These are phyloP conservation scores for Archilochus colubris DNA, from an alignment of 2,113 vertebrate species.

Conservation along the genomic window DNA sequence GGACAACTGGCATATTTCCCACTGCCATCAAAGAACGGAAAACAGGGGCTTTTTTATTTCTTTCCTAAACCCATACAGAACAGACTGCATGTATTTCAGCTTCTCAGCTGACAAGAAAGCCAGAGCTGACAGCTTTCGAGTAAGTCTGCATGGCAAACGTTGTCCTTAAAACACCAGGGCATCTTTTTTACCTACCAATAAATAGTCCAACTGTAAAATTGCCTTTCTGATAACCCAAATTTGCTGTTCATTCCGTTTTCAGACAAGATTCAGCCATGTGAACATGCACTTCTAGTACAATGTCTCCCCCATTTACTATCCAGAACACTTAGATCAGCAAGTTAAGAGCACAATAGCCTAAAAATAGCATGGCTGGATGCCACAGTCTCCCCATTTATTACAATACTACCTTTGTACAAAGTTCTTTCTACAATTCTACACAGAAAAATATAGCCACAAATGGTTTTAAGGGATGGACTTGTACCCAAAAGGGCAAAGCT, in stretches of 20 bases:
- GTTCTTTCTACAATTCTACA: conserved; percentile 16
- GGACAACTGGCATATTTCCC: conserved; percentile 34
- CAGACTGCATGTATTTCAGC: conserved; percentile 41
- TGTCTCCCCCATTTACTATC: conserved; percentile 18
- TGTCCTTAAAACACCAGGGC: background rate
- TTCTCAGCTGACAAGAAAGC: conserved; percentile 4
- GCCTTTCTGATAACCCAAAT: background rate
- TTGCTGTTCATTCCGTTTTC: background rate
- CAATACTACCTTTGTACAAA: conserved; percentile 40
- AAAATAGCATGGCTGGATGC: conserved; percentile 46
- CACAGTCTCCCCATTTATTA: conserved; percentile 39
- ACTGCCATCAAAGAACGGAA: background rate
- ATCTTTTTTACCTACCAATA: background rate
- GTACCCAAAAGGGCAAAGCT: background rate
- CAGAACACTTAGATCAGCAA: conserved; percentile 65
- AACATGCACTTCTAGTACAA: conserved; percentile 2
- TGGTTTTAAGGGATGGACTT: conserved; percentile 1
- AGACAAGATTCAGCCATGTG: background rate
- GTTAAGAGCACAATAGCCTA: conserved; percentile 47
- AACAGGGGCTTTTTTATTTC: background rate
- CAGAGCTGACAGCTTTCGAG: conserved; percentile 19
- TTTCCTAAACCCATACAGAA: conserved; percentile 21
- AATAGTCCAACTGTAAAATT: background rate
- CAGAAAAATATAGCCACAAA: conserved; percentile 32
- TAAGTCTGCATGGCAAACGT: background rate